These are phyloP conservation scores for Drosophila suboccidentalis DNA, from an alignment of 2,888 invertebrate genomes.

Conservation along the genomic window DNA sequence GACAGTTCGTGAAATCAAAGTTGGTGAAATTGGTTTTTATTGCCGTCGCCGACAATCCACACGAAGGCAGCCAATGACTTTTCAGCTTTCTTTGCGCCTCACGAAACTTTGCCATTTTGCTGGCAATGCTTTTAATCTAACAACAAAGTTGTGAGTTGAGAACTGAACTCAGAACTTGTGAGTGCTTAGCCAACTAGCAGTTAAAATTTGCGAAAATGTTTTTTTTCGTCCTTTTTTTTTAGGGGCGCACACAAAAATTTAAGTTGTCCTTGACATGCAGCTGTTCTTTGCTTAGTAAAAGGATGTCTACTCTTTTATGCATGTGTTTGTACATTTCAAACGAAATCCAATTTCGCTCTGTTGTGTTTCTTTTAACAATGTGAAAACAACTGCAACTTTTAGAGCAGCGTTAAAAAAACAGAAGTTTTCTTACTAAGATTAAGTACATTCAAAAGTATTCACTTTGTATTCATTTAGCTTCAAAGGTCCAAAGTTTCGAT, in stretches of 20 bases:
- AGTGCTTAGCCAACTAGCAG: slow-evolving; percentile 41
- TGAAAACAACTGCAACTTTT: slow-evolving; percentile 32
- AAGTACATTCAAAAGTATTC: slow-evolving; percentile 9
- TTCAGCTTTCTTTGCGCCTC: slow-evolving; percentile 28
- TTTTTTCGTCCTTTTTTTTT: slow-evolving; percentile 19
- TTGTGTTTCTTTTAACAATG: slow-evolving; percentile 30
- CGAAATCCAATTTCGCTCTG: slow-evolving; percentile 61
- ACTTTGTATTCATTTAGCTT: slow-evolving; percentile 9
- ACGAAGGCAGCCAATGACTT: slow-evolving; percentile 36
- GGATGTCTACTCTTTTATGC: slow-evolving; percentile 11
- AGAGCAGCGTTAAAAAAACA: background rate
- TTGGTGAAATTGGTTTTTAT: slow-evolving; percentile 76
- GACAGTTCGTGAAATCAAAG: slow-evolving; percentile 73
- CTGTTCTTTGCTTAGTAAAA: slow-evolving; percentile 12
- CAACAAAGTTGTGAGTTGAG: slow-evolving; percentile 62
- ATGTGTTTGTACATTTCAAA: slow-evolving; percentile 24
- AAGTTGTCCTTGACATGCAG: slow-evolving; percentile 71
- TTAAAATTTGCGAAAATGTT: slow-evolving; percentile 55
- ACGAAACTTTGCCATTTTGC: slow-evolving; percentile 61
- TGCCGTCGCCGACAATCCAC: slow-evolving; percentile 49
- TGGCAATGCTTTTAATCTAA: slow-evolving; percentile 73
- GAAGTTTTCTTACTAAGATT: background rate
- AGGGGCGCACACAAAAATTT: slow-evolving; percentile 53
- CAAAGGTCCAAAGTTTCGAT: background rate
- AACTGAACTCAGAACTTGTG: slow-evolving; percentile 18